Conservation (phyloP, 2,888 invertebrate species). For the Lithophane ornitopus region DNA sequence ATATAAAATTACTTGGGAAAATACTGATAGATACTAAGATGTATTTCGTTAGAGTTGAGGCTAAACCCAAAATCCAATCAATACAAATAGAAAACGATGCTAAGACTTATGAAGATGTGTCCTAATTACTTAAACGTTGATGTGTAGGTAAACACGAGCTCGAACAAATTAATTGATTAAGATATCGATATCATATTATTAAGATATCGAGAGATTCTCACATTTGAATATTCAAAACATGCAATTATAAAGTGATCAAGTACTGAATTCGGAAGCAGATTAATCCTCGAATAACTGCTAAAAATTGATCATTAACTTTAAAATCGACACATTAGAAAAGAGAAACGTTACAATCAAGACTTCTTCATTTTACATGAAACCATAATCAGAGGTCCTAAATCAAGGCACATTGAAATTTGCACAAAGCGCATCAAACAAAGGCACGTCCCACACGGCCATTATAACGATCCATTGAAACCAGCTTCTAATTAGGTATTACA, state of each 20-base stretch:
- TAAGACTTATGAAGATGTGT: constrained; percentile 3
- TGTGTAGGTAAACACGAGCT: constrained; percentile 14
- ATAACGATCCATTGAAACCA: constrained; percentile 84
- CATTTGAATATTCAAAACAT: constrained; percentile 38
- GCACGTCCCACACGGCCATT: constrained; percentile 76
- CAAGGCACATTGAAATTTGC: constrained; percentile 60
- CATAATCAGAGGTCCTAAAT: constrained; percentile 51
- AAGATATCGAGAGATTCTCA: constrained; percentile 3
- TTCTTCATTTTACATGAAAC: constrained; percentile 32
- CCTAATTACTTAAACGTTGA: constrained; percentile 15
- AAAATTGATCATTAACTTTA: constrained; percentile 23
- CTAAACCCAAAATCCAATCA: constrained; percentile 2
- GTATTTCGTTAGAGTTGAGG: not conserved
- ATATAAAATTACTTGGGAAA: constrained; percentile 33
- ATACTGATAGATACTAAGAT: not conserved
- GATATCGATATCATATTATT: not conserved
- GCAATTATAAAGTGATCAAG: constrained; percentile 30
- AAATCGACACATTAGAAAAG: constrained; percentile 29
- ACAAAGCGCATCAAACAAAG: constrained; percentile 67
- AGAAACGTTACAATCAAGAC: constrained; percentile 38
- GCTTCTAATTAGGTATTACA: constrained; percentile 83
- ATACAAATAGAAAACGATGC: constrained; percentile 9
- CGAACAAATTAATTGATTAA: constrained; percentile 30
- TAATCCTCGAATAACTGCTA: not conserved
- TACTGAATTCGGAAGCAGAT: constrained; percentile 31